Evolutionary conservation across 2,888 invertebrate genomes (phyloP).

Genomic region (Epirrhoe tristata): DNA sequence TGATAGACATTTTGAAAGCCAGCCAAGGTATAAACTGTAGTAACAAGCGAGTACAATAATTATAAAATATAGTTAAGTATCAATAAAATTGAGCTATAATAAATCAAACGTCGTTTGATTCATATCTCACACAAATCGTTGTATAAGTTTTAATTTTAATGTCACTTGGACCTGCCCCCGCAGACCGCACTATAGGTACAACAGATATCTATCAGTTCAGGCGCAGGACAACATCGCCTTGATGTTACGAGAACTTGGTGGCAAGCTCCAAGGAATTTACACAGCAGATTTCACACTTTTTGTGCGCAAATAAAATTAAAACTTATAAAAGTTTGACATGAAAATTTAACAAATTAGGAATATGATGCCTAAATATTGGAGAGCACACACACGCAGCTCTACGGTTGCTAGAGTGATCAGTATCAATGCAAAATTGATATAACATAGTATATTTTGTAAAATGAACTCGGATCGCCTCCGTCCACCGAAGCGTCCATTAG

Average conservation of each 20-base stretch:
- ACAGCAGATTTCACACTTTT: background rate
- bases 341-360: slow-evolving; percentile 39
- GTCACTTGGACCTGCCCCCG: background rate
- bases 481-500: slow-evolving; percentile 16
- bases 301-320: slow-evolving; percentile 21
- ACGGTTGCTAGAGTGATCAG: slow-evolving; percentile 21
- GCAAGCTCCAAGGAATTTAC: background rate
- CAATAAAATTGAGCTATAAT: slow-evolving; percentile 83
- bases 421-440: slow-evolving; percentile 37
- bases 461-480: slow-evolving; percentile 9
- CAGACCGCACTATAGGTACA: background rate
- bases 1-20: slow-evolving; percentile 36
- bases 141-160: slow-evolving; percentile 31
- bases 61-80: slow-evolving; percentile 67
- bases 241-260: background rate
- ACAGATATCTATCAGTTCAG: background rate
- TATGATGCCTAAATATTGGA: slow-evolving; percentile 27
- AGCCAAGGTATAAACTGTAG: slow-evolving; percentile 55
- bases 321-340: slow-evolving; percentile 27
- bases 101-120: slow-evolving; percentile 60
- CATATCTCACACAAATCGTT: slow-evolving; percentile 43
- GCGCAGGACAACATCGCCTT: background rate
- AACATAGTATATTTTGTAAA: slow-evolving; percentile 36
- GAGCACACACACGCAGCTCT: slow-evolving; percentile 21
- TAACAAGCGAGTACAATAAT: slow-evolving; percentile 77